Conservation (phyloP, 2,888 invertebrate species). For the Aspidiotus rigidus region DNA sequence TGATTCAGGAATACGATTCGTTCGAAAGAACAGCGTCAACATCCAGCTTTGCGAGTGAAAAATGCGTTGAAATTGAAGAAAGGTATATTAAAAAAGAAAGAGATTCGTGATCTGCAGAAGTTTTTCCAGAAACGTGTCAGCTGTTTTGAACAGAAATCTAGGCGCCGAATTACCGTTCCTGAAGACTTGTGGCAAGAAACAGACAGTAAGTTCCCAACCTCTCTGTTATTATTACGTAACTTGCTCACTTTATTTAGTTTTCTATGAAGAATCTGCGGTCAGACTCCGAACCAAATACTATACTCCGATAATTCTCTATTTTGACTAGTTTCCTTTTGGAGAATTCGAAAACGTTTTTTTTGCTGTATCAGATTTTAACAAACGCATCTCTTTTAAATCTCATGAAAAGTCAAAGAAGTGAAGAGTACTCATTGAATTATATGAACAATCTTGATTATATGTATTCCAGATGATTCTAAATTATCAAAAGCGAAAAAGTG, state of each 20-base stretch:
- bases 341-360: too few relatives aligned
- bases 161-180: conserved; percentile 46
- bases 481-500: conserved; percentile 41
- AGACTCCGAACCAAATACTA: too few relatives aligned
- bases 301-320: too few relatives aligned
- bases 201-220: conserved; percentile 43
- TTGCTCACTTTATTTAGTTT: too few relatives aligned
- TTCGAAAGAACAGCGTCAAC: conserved; percentile 49
- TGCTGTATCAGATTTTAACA: too few relatives aligned
- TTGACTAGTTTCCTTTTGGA: too few relatives aligned
- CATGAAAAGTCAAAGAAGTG: too few relatives aligned
- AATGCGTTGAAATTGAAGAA: conserved; percentile 45
- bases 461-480: conserved; percentile 13
- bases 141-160: conserved; percentile 37
- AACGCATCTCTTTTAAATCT: too few relatives aligned
- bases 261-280: too few relatives aligned
- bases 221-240: too few relatives aligned
- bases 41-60: conserved; percentile 47
- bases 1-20: conserved; percentile 49
- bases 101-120: conserved; percentile 40
- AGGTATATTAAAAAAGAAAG: conserved; percentile 49
- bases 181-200: conserved; percentile 59
- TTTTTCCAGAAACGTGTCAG: conserved; percentile 19
- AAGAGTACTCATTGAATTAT: too few relatives aligned
- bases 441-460: conserved; percentile 8